Percentiles rank a stretch among this genome's conserved stretches.
These are phyloP conservation scores for Cuniculus paca DNA, from an alignment of 2,797 vertebrate genomes.

Conservation along the genomic window DNA sequence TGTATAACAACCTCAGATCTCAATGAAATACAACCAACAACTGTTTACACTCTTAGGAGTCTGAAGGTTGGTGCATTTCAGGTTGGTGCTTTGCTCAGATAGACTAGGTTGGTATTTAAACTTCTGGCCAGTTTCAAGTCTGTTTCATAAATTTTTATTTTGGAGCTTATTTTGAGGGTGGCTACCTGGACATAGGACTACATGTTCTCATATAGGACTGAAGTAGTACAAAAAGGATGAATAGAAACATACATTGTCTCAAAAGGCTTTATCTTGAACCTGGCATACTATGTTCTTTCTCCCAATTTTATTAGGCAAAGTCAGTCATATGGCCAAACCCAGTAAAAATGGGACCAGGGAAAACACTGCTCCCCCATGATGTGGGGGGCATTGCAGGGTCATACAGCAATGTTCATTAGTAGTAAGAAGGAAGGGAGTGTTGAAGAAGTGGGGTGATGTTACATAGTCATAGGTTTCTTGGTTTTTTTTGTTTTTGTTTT, in stretches of 20 bases:
- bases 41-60: not conserved
- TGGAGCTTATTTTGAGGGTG: not conserved
- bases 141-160: not conserved
- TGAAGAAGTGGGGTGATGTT: not conserved
- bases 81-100: not conserved
- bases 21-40: not conserved
- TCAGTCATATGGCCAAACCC: not conserved
- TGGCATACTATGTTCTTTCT: not conserved
- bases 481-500: no score
- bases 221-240: not conserved
- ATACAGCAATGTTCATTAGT: not conserved
- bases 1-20: slow-evolving; percentile 16
- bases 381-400: not conserved
- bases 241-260: not conserved
- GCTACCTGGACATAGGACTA: not conserved
- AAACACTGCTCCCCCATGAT: not conserved
- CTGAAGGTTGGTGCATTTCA: not conserved
- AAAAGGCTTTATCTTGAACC: not conserved
- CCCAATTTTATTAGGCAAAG: not conserved
- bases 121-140: not conserved
- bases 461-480: not conserved
- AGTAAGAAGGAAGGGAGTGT: not conserved
- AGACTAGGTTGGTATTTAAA: not conserved
- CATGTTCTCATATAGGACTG: not conserved
- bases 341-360: not conserved